Evolutionary conservation across 2,888 invertebrate genomes (phyloP).

Genomic region (Pardosa pseudoannulata): DNA sequence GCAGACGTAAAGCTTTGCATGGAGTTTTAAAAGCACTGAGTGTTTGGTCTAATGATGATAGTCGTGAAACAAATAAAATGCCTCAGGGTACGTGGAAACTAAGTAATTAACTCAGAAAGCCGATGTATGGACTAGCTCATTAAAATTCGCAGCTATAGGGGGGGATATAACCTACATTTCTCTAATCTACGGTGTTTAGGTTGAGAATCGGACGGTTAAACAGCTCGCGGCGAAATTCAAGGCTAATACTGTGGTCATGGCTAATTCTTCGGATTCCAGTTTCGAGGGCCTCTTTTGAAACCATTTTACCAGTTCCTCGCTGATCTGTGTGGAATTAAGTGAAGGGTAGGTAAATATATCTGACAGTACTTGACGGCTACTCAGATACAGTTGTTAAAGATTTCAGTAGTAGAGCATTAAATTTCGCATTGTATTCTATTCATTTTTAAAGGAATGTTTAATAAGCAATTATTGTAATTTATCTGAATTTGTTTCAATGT

Average conservation of each 20-base stretch:
- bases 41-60: constrained; percentile 62
- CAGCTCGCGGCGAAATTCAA: background rate
- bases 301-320: background rate
- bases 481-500: too few relatives aligned
- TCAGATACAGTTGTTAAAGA: too few relatives aligned
- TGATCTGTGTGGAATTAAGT: background rate
- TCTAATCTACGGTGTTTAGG: background rate
- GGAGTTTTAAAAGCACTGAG: constrained; percentile 53
- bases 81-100: constrained; percentile 59
- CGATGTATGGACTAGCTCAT: constrained; percentile 63
- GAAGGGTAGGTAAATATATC: background rate
- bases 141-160: constrained; percentile 49
- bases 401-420: too few relatives aligned
- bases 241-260: constrained; percentile 3
- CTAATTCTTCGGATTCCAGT: background rate
- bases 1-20: constrained; percentile 27
- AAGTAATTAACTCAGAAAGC: constrained; percentile 70
- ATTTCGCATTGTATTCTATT: too few relatives aligned
- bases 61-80: constrained; percentile 65
- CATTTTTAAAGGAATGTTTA: too few relatives aligned
- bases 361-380: background rate
- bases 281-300: background rate
- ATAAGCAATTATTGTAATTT: too few relatives aligned
- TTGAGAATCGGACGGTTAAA: background rate
- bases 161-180: background rate